Percentiles rank a stretch among this genome's conserved stretches.
These are phyloP conservation scores for Napeogenes inachia DNA, from an alignment of 2,888 invertebrate species.

Conservation along the genomic window DNA sequence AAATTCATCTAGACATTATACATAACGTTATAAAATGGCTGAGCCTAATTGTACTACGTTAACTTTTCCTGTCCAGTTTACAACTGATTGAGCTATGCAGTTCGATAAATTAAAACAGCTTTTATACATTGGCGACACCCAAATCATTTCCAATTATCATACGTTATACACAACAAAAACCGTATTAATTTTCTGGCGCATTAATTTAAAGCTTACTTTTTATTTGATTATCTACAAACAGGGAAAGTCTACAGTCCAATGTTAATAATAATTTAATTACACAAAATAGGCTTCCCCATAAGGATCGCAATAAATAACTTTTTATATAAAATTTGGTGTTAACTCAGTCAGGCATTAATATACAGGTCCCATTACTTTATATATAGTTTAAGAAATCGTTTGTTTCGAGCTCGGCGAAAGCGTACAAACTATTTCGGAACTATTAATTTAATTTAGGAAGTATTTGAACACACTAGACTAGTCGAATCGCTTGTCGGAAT, in stretches of 20 bases:
- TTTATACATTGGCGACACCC: conserved; percentile 29
- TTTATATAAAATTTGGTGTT: conserved; percentile 64
- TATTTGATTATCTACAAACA: conserved; percentile 30
- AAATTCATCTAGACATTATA: conserved; percentile 35
- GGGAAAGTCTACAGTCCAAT: conserved; percentile 19
- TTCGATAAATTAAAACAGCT: conserved; percentile 11
- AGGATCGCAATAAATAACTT: conserved; percentile 45
- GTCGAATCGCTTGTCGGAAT: conserved; percentile 49
- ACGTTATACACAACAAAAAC: background rate
- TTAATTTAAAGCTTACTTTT: conserved; percentile 38
- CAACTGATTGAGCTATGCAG: conserved; percentile 15
- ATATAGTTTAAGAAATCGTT: conserved; percentile 16
- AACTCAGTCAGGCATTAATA: conserved; percentile 60
- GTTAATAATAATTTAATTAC: conserved; percentile 30
- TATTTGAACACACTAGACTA: conserved; percentile 61
- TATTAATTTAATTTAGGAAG: conserved; percentile 41
- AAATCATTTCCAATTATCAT: background rate
- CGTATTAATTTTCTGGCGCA: conserved; percentile 30
- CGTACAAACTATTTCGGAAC: conserved; percentile 37
- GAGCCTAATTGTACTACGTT: conserved; percentile 56
- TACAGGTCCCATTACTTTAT: conserved; percentile 59
- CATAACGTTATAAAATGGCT: conserved; percentile 46
- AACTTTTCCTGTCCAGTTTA: conserved; percentile 34
- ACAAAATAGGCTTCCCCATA: conserved; percentile 29
- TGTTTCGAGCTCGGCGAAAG: conserved; percentile 38